Base-by-base conservation (phyloP, 2,797 vertebrate species). In the Notolabrus celidotus region DNA sequence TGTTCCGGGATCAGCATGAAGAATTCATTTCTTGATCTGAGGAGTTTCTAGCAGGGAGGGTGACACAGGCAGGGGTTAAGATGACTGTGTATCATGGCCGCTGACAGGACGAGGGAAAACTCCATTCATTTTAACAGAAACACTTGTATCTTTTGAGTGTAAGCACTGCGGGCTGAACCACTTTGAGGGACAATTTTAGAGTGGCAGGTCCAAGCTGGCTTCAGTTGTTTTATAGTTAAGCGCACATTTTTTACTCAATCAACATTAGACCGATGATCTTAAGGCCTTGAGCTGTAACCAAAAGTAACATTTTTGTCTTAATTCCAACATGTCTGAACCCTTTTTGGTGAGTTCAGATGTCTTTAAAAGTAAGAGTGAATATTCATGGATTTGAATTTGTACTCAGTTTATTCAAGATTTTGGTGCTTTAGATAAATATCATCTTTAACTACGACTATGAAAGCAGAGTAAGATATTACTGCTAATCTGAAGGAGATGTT, bases 11-110 rank as follows among this genome's bases (percentile, higher is more conserved):
- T 88, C 88, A 84, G 85, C 86, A 82, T 86, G 86, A 89, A 84
- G 82, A 92, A 89, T 91, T 91, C 85, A 92, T 91, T 92, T 88
- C 36, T 57, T 80, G 88, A 91, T 88, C 84, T 86, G 58, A 85
- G 69, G 82, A 70, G 66, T 86, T 86, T 80, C 58, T 77, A 58
- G 53, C 67, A 62, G 55, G 73, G 63, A 83, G 84, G 77, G 71
- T 88, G 92, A 89, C 86, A 84, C 71, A 86, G 86, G 84, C 84
- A 86, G 82, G 83, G 88, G 89, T 89, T 88, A 87, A 86, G 82
- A 77, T 78, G 81, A 80, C 79, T 69, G 73, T 74, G 42, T 64
- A 66, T 84, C 79, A 71, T 86, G 77, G 84, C 78, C 75, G 67
- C 71, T 88, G 90, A 87, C 80, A 89, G 14, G 15, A 45, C 79